Conservation (phyloP, 2,797 vertebrate genomes). For the Garrulus glandarius region DNA sequence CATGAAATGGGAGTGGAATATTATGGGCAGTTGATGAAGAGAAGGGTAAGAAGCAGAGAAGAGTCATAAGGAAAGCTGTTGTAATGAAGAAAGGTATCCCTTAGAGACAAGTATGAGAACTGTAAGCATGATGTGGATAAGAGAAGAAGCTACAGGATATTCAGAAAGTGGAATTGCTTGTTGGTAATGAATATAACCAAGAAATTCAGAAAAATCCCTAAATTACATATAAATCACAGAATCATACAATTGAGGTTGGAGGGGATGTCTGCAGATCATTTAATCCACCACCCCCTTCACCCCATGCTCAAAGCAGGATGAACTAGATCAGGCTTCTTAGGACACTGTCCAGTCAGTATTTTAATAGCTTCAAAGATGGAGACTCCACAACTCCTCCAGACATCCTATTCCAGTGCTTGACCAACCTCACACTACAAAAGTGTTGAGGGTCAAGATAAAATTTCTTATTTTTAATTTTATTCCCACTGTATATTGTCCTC, state of each 20-base stretch:
- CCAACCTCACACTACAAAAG: rapidly evolving
- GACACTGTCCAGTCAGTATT: not conserved
- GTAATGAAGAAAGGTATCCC: not conserved
- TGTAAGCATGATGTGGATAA: not conserved
- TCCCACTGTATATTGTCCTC: not conserved
- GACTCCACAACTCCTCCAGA: not conserved
- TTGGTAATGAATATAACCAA: not conserved
- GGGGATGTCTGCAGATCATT: not conserved
- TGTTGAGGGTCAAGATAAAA: not conserved
- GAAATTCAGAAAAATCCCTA: not conserved
- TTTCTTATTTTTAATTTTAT: not conserved
- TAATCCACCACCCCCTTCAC: not conserved
- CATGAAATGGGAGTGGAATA: not conserved
- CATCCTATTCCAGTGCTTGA: not conserved
- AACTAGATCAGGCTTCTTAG: not conserved
- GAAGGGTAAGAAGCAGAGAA: not conserved
- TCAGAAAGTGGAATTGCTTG: not conserved
- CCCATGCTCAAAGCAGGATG: not conserved
- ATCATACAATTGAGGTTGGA: not conserved
- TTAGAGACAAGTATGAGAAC: not conserved
- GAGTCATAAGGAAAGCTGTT: not conserved
- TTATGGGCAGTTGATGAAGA: not conserved
- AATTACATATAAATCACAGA: not conserved
- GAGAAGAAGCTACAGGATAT: not conserved
- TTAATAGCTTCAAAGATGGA: not conserved